A percentile compares a stretch with the other conserved stretches of the same genome.
These are phyloP conservation scores for Microcebus lehilahytsara DNA, from an alignment of 2,113 vertebrate species.

Conservation along the genomic window DNA sequence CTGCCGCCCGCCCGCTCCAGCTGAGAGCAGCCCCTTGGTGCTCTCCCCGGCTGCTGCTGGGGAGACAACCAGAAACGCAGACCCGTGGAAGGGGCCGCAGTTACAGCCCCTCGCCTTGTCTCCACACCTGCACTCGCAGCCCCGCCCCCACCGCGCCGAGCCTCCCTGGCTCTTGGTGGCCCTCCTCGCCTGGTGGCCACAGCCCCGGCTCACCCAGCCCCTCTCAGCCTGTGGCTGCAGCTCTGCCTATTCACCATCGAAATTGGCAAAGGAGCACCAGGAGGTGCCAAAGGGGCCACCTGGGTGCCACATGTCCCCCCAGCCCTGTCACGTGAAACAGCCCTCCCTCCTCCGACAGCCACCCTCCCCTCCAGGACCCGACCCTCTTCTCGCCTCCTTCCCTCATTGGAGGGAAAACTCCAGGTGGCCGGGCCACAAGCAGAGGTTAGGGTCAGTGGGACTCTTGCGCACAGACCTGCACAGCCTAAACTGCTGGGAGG, in stretches of 20 bases:
- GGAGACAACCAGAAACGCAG: not conserved
- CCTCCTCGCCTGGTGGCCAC: accelerated
- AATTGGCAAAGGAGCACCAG: not conserved
- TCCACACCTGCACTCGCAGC: not conserved
- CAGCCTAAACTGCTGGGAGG: not conserved
- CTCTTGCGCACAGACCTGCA: not conserved
- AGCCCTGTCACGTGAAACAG: not conserved
- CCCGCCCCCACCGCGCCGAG: not conserved
- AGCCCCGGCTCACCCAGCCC: not conserved
- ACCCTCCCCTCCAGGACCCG: not conserved
- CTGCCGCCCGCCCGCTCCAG: too few relatives aligned
- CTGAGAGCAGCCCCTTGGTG: not conserved
- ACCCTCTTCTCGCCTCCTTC: not conserved
- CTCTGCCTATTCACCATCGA: not conserved
- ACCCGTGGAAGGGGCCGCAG: not conserved
- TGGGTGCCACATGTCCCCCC: not conserved
- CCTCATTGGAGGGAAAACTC: not conserved
- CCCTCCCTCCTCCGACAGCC: not conserved
- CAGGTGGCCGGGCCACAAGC: not conserved
- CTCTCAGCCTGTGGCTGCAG: not conserved
- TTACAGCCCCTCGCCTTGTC: not conserved
- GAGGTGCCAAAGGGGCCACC: not conserved
- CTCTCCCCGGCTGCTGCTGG: not conserved
- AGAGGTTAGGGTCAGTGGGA: not conserved
- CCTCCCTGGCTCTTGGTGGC: not conserved